Evolutionary conservation across 2,888 invertebrate species (phyloP), one percentile per base, ranked within the genome.

Genomic region (Nomada ruficornis): DNA sequence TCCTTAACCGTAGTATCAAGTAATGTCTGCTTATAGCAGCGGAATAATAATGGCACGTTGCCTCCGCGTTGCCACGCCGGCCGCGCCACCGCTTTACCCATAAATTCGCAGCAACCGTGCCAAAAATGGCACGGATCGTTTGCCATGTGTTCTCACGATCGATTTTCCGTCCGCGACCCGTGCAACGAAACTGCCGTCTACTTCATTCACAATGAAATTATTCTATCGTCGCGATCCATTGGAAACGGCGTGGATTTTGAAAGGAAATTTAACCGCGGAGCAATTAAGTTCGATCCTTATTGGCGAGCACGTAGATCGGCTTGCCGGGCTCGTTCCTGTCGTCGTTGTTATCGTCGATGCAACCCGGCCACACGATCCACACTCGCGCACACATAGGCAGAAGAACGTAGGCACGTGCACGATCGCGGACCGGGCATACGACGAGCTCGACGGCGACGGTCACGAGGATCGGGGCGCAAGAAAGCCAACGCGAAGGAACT

Each of bases 401-500:
- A 67, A 18, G 10, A 23, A 67, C 13, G 20, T 18, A 11, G 20
- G 52, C n/a, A 44, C 47, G 44, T 23, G 55, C 73, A 50, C 63
- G 76, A 42, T 47, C 3, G 11, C 11, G 20, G 26, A 26, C 63
- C 63, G 63, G 67, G 75, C 69, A 69, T 62, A 57, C 65, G 72
- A 20, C 65, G 68, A 52, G 84, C 68, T 50, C 57, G 59, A 74
- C 63, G 81, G 68, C 70, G 64, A 68, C 67, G 74, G 77, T 68
- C 60, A 71, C 72, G 68, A 82, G 82, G 79, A 87, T 78, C 84
- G 78, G 62, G 62, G 84, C 77, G 81, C 72, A 88, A 88, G 88
- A 89, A 86, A 87, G 81, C 80, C 77, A 81, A 83, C 72, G 81
- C 89, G 80, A 64, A 78, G 88, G 82, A 83, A 81, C 88, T 85